Evolutionary conservation across 2,888 invertebrate genomes (phyloP).

Genomic region (Meiosimyza platycephala): DNA sequence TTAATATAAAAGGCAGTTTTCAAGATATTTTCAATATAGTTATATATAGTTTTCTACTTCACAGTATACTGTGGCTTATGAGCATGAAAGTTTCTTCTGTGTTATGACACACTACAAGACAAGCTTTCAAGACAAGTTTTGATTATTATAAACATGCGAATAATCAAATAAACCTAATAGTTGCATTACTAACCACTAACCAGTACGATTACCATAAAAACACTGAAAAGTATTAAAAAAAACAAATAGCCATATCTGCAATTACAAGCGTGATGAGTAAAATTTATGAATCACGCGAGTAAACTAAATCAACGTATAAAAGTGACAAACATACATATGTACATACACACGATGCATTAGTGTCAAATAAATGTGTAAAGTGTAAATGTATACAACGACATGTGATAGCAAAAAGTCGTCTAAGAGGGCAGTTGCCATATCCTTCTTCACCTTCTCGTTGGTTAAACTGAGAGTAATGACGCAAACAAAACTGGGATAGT

Average conservation of each 20-base stretch:
- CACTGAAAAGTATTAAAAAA: background rate
- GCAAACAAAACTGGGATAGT: slow-evolving; percentile 3
- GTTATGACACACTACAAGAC: no score
- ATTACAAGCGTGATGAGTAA: slow-evolving; percentile 46
- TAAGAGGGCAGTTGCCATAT: background rate
- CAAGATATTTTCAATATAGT: no score
- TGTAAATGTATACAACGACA: background rate
- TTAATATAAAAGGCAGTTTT: no score
- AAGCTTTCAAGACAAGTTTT: no score
- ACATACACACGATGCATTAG: background rate
- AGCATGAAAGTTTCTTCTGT: no score
- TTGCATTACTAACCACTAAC: no score
- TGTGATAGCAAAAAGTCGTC: background rate
- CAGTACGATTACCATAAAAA: background rate
- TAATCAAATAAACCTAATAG: no score
- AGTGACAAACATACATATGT: background rate
- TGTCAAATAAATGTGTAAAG: no score
- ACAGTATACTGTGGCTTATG: no score
- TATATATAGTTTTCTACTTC: no score
- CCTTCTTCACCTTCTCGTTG: background rate
- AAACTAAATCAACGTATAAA: slow-evolving; percentile 49
- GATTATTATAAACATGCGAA: no score
- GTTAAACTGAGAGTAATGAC: background rate
- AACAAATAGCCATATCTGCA: slow-evolving; percentile 14
- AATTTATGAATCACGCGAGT: slow-evolving; percentile 59